Percentiles rank a stretch among this genome's conserved stretches.
Conservation (phyloP, 2,113 vertebrate species). For the Tinamus guttatus region DNA sequence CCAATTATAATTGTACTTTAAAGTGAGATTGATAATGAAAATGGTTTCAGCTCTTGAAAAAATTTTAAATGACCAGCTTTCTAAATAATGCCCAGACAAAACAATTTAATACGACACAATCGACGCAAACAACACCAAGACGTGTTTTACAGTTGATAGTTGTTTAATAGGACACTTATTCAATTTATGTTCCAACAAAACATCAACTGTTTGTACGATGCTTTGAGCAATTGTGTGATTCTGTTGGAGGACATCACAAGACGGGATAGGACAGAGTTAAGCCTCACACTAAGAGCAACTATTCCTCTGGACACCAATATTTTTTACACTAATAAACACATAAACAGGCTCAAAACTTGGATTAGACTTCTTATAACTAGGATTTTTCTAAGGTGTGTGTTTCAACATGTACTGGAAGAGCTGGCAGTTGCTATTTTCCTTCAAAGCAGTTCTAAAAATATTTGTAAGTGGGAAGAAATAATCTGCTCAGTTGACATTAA, state of each 20-base stretch:
- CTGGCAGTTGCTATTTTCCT: background rate
- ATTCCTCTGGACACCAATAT: background rate
- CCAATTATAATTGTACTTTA: background rate
- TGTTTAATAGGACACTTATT: background rate
- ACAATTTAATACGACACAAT: background rate
- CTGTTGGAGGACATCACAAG: background rate
- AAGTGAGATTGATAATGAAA: background rate
- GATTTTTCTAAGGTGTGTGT: background rate
- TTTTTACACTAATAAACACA: background rate
- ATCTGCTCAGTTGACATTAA: background rate
- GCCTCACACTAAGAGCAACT: background rate
- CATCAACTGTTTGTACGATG: rapidly evolving
- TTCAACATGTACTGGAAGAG: rapidly evolving
- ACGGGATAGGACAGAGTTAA: background rate
- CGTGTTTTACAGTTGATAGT: background rate
- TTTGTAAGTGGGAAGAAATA: background rate
- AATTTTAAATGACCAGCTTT: background rate
- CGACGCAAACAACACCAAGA: rapidly evolving
- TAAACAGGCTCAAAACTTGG: background rate
- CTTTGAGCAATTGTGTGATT: background rate
- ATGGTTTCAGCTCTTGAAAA: background rate
- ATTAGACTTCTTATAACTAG: background rate
- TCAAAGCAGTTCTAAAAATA: background rate
- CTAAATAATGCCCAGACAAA: background rate
- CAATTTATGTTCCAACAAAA: background rate